Percentiles rank a stretch among this genome's conserved stretches.
Evolutionary conservation across 2,797 vertebrate species (phyloP).

Genomic region (Carcharodon carcharias): DNA sequence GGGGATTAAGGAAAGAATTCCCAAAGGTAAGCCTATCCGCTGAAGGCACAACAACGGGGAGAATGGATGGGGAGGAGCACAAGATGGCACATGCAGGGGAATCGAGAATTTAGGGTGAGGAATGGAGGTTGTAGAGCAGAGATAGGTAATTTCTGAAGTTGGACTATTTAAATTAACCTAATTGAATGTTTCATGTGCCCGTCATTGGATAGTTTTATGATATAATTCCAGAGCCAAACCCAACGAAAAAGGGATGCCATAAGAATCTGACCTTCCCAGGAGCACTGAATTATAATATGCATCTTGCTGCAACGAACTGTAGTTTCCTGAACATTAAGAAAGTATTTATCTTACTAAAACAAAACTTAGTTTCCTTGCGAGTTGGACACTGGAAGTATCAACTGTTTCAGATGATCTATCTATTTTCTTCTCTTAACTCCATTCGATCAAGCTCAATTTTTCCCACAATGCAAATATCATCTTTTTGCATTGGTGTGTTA

Average conservation of each 20-base stretch:
- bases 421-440: neutral
- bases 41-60: neutral
- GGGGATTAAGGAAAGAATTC: neutral
- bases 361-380: neutral
- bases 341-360: neutral
- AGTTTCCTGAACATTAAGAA: neutral
- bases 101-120: neutral
- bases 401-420: neutral
- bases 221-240: neutral
- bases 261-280: neutral
- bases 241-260: neutral
- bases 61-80: neutral
- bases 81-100: neutral
- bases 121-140: neutral
- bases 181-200: neutral
- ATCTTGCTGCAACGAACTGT: neutral
- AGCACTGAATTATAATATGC: neutral
- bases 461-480: neutral
- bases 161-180: neutral
- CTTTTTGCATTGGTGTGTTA: neutral
- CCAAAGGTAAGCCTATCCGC: neutral
- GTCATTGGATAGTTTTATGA: neutral
- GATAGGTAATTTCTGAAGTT: neutral
- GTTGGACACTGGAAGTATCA: neutral
- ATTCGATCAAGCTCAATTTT: neutral